Base-by-base conservation (phyloP, 2,888 invertebrate genomes). In the Pristionchus entomophagus region DNA sequence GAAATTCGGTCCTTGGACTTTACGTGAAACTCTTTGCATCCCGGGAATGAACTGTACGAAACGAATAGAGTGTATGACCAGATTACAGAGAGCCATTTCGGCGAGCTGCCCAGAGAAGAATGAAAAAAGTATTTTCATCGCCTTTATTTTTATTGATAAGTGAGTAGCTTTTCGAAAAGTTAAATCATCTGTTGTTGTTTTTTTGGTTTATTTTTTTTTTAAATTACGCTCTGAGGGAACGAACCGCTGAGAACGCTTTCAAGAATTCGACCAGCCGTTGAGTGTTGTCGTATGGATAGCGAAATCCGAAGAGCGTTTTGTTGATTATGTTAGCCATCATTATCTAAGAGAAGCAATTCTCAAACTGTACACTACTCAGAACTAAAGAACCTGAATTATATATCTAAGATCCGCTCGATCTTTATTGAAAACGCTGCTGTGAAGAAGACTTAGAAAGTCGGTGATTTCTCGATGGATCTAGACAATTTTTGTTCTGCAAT, bases 291-390 rank as follows among this genome's bases (percentile, higher is more conserved):
- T 8, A 19, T 4, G 65, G 3, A 69, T 69, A 69, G 3, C 65
- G 35, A 38, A 69, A 69, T 22, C 65, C 65, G 38, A 69, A 69
- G 65, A 69, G 65, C n/a, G 65, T 69, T 22, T 69, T 19, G 65
- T 69, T 69, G 65, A 69, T 69, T 4, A 69, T 38, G 8, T 69
- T 69, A 1, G 65, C 38, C 29, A 69, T 69, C 35, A 69, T 35
- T 38, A 69, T 12, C 65, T 69, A 35, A 22, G n/a, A n/a, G n/a
- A n/a, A n/a, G n/a, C n/a, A 69, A 29, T 32, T 32, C 19, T 62
- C 1, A 8, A 0, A 5, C 14, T 2, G 35, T 38, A 1, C 22
- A 69, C 19, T 19, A 3, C n/a, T 0, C 22, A 0, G 29, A 69
- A 38, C 29, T 2, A 3, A 12, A 65, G 29, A 65, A 38, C 65